phyloP scores from a whole-genome alignment of 92 coral and sea anemone genomes.

The Epizoanthus illoricatus region DNA sequence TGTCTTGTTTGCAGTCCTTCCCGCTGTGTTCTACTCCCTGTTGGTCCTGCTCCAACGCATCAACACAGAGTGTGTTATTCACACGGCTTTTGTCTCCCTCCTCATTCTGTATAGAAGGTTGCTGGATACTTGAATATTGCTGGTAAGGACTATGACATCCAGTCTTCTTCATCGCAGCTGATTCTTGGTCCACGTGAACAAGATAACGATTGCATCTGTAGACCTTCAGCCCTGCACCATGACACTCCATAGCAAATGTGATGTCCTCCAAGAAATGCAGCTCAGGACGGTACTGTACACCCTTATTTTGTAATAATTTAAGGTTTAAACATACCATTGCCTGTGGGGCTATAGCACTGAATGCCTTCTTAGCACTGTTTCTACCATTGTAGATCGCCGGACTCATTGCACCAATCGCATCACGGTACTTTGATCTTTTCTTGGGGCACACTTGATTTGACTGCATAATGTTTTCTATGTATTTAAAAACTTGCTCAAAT shows the following conservation, averaged over 20 bases:
- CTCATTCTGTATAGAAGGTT: too few relatives aligned
- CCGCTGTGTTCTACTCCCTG: too few relatives aligned
- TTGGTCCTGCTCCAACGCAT: too few relatives aligned
- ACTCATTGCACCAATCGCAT: constrained; percentile 52
- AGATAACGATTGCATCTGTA: constrained; percentile 35
- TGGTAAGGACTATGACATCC: constrained; percentile 34
- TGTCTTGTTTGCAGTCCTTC: too few relatives aligned
- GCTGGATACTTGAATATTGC: background rate
- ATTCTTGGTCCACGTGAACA: background rate
- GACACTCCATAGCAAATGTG: constrained; percentile 53
- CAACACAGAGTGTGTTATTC: too few relatives aligned
- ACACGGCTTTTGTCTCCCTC: too few relatives aligned
- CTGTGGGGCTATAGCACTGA: constrained; percentile 37
- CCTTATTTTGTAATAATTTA: background rate
- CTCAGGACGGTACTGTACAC: constrained; percentile 53
- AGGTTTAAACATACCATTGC: constrained; percentile 48
- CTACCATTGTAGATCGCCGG: constrained; percentile 13
- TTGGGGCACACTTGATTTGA: background rate
- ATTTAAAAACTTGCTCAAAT: constrained; percentile 36
- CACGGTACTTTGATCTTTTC: background rate
- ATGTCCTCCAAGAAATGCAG: constrained; percentile 40
- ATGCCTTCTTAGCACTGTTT: background rate
- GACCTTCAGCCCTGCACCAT: constrained; percentile 42
- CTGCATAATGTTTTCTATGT: constrained; percentile 35
- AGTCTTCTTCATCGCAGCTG: constrained; percentile 19